phyloP scores from a whole-genome alignment of 2,888 invertebrate genomes.

The Lamellibrachia satsuma region DNA sequence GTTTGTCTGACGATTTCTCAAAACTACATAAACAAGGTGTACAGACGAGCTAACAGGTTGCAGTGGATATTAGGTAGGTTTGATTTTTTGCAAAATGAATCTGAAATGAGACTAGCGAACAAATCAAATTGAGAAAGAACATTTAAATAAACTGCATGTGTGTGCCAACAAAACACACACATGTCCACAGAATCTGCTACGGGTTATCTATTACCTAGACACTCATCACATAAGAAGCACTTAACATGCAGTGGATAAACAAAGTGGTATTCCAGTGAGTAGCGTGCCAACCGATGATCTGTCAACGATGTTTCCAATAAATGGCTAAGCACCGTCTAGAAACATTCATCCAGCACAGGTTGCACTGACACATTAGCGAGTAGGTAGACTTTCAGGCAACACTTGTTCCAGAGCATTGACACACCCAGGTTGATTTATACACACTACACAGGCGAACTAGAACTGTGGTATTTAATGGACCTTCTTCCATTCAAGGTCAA shows the following conservation, averaged over 20 bases:
- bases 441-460: background rate
- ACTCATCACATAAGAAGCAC: background rate
- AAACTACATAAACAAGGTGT: too few relatives aligned
- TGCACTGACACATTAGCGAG: background rate
- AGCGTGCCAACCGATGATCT: background rate
- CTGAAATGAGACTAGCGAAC: background rate
- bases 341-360: background rate
- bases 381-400: background rate
- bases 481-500: too few relatives aligned
- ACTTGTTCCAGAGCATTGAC: background rate
- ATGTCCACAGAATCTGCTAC: background rate
- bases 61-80: too few relatives aligned
- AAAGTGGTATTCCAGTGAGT: background rate
- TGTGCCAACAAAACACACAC: background rate
- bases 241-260: background rate
- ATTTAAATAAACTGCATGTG: background rate
- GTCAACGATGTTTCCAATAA: conserved; percentile 1
- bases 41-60: too few relatives aligned
- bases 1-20: too few relatives aligned
- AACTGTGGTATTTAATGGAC: background rate
- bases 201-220: background rate
- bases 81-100: too few relatives aligned
- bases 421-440: background rate
- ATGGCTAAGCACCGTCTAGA: background rate
- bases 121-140: background rate